Evolutionary conservation across 2,888 invertebrate genomes (phyloP), one percentile per base, ranked within the genome.

Genomic region (Matsumyia berberina): DNA sequence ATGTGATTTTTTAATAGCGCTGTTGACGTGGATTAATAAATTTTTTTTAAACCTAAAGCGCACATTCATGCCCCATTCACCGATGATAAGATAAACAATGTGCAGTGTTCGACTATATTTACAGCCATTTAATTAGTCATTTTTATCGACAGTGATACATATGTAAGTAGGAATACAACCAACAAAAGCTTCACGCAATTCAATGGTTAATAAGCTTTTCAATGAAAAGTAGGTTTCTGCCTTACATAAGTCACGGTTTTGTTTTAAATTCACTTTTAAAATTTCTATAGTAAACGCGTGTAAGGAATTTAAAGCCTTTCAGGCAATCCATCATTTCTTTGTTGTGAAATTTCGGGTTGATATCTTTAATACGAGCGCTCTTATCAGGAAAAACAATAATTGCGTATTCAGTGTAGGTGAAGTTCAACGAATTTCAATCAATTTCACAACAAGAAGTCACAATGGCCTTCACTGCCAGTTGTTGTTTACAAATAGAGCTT

Each of bases 61-160:
- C 8, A 62, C 17, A 44, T 46, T 37, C 31, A 5, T 8, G 7
- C 8, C 8, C 6, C 33, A 31, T 0, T 19, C 17, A n/a, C 5
- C 24, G 4, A 9, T 49, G 72, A 72, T 72, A 60, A 72, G 72
- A 72, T 60, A 72, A 51, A 60, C 7, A 11, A 58, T 9, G 39
- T 46, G 55, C 11, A 15, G 15, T 66, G 7, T 39, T n/a, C n/a
- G n/a, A n/a, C 2, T 24, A 24, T 53, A 64, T 39, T 67, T 67
- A 67, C 17, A 53, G 17, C n/a, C 24, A 39, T 53, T 53, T 31
- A 51, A 55, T 67, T 39, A 67, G 42, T 67, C 67, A 55, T 44
- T 67, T 24, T 8, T n/a, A 55, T 67, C 12, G 67, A 44, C 42
- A 51, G 66, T 29, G 51, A 19, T 24, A 24, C 24, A 24, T 12